Base-by-base conservation (phyloP, 2,797 vertebrate genomes). In the Rhinella marina region DNA sequence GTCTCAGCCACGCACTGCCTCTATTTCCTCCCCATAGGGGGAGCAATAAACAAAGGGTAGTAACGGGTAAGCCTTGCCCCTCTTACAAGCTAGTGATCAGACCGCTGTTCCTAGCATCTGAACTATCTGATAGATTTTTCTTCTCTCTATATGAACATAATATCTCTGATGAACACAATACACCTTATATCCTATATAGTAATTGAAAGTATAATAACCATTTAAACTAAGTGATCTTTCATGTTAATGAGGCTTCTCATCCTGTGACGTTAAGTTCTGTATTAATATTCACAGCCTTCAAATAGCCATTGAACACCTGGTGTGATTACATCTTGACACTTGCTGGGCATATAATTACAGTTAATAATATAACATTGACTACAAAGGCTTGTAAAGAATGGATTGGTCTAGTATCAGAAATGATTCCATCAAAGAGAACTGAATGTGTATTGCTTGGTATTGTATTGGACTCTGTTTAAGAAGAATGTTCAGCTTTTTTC, bases 221-320 rank as follows among this genome's bases (percentile, higher is more conserved):
- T 62, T 83, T 82, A 86, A 80, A 81, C 23, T 81, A 29, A 19
- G 59, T 76, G 85, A 88, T 61, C 21, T 84, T 85, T 62, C 21
- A 50, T 57, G 66, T 88, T 89, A 88, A 88, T 82, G 76, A 80
- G 72, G 1, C 54, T 88, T 81, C 52, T 66, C 27, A 88, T 89
- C 62, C 87, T 41, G 90, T 61, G 21, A 86, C 25, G 3, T 73
- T 73, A 82, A 85, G 82, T 83, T 85, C 41, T 0, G 10, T 16
- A 54, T 90, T 92, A 91, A 82, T 90, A 91, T 88, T 91, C 7
- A 85, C 57, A 87, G 77, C 85, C 66, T 52, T 61, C 52, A 84
- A 76, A 82, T 79, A 68, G 48, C 61, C 14, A 75, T 9, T 23
- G 50, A 57, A 88, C 73, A 87, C 85, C 86, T 88, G 90, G 76